Conservation (phyloP, 2,113 vertebrate species). For the Glaucidium brasilianum region DNA sequence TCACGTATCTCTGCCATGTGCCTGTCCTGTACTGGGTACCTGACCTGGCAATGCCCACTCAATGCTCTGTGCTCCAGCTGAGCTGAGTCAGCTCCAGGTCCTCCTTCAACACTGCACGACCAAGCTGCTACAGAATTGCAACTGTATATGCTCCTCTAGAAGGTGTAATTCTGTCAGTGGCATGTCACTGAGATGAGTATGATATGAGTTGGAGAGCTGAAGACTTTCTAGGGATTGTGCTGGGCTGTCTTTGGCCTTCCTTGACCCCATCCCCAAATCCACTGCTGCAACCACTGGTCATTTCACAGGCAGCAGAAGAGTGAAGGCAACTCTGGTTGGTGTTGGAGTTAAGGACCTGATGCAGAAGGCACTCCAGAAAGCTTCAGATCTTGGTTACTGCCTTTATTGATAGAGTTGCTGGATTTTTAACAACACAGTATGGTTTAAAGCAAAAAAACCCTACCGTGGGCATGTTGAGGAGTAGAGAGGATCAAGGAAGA, state of each 20-base stretch:
- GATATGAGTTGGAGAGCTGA: not conserved
- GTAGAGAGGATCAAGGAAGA: not conserved
- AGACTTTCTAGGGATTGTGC: not conserved
- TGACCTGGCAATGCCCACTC: not conserved
- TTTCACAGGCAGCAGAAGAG: not conserved
- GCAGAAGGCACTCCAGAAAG: not conserved
- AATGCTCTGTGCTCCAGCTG: not conserved
- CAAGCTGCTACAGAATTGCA: not conserved
- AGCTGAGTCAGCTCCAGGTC: accelerated
- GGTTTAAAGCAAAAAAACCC: not conserved
- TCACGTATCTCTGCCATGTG: accelerated
- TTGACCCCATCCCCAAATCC: not conserved
- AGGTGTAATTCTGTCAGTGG: not conserved
- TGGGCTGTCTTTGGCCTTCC: not conserved
- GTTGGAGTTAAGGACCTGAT: not conserved
- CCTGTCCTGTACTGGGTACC: not conserved
- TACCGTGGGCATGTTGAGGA: accelerated
- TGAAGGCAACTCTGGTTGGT: not conserved
- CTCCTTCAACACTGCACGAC: not conserved
- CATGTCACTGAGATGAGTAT: accelerated
- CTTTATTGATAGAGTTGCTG: not conserved
- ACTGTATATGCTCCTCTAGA: not conserved
- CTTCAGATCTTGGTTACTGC: not conserved
- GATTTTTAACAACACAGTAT: not conserved
- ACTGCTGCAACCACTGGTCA: not conserved